Evolutionary conservation across 2,888 invertebrate genomes (phyloP).

Genomic region (Tetramorium bicarinatum): DNA sequence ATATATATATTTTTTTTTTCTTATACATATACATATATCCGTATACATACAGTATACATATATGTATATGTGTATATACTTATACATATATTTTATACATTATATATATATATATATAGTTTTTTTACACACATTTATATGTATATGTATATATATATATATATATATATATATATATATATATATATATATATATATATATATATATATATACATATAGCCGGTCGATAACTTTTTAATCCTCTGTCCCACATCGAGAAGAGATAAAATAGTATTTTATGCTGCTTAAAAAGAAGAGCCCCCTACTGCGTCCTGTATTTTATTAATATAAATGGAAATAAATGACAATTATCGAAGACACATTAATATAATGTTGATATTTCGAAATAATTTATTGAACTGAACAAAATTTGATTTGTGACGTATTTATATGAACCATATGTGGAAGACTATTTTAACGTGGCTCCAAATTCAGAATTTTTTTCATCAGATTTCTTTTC

Average conservation of each 20-base stretch:
- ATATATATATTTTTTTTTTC: no score
- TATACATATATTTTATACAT: no score
- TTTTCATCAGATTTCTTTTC: neutral
- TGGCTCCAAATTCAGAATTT: constrained; percentile 12
- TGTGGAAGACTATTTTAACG: constrained; percentile 47
- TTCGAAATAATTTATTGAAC: constrained; percentile 44
- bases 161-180: no score
- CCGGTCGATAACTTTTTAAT: constrained; percentile 73
- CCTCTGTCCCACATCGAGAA: constrained; percentile 61
- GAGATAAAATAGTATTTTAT: constrained; percentile 52
- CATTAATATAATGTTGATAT: constrained; percentile 23
- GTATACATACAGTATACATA: no score
- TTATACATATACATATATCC: no score
- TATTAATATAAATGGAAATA: constrained; percentile 34
- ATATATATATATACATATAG: constrained; percentile 26
- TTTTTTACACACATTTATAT: neutral
- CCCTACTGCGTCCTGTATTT: neutral
- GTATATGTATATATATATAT: constrained; percentile 8
- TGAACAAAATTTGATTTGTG: constrained; percentile 24
- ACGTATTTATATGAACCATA: constrained; percentile 8
- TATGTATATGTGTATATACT: no score
- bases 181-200: no score
- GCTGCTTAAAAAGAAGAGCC: constrained; percentile 16
- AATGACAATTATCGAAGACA: constrained; percentile 28
- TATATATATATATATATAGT: no score